Evolutionary conservation across 2,797 vertebrate genomes (phyloP), one percentile per base, ranked within the genome.

Genomic region (Pantherophis vulpinus): DNA sequence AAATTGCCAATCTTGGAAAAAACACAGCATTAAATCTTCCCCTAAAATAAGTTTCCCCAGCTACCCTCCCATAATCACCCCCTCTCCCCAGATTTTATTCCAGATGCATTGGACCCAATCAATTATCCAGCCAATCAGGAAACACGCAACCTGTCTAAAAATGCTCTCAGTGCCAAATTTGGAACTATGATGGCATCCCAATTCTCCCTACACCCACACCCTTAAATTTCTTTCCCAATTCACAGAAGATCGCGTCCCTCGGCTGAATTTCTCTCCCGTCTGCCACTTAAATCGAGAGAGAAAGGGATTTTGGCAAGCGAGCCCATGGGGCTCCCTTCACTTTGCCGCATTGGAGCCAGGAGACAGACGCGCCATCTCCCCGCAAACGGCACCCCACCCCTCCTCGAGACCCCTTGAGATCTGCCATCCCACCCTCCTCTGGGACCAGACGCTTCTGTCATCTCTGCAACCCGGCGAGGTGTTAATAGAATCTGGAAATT

Each of bases 401-500:
- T 0, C 27, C 32, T 42, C 4, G 47, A 27, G 74, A 55, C 37
- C 74, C 66, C 29, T 7, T 13, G 86, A 59, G 88, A 14, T 18
- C 86, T 20, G 27, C 61, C 23, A 8, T 14, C 60, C 27, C 3
- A 14, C 27, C 10, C 66, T 1, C 61, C n/a, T 9, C 37, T 23
- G 63, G 58, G 90, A 59, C 37, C 27, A 14, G 47, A 18, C 37
- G 1, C 18, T 47, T n/a, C 79, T n/a, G 86, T 60, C 42, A 1
- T 12, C n/a, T 27, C 42, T 18, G 27, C 91, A 56, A 66, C 92
- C 92, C 93, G 11, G 58, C 86, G 51, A 2, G 90, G 92, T 93
- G 86, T 93, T 93, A 61, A 56, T 42, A 89, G 96, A 95, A 96
- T 94, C 94, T 94, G 96, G 94, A 96, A 97, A 97, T 97, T 96